Percentiles rank a stretch among this genome's conserved stretches.
Evolutionary conservation across 2,888 invertebrate species (phyloP).

Genomic region (Argynnis bischoffii): DNA sequence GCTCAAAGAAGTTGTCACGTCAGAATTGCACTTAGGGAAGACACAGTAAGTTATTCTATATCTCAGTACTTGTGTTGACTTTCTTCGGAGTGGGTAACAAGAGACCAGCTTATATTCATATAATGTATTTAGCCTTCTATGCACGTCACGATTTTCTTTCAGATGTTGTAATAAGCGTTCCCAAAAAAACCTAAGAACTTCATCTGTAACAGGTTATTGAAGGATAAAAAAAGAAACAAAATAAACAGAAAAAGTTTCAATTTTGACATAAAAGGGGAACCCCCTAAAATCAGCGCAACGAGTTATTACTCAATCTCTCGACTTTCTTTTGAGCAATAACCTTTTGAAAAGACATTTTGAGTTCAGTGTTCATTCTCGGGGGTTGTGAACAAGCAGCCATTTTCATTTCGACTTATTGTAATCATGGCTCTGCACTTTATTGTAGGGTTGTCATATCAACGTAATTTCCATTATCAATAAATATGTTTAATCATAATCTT

Average conservation of each 20-base stretch:
- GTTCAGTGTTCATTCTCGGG: conserved; percentile 31
- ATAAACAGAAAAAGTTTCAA: neutral
- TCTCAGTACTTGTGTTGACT: neutral
- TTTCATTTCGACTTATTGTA: conserved; percentile 36
- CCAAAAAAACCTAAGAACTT: no score
- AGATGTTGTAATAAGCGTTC: no score
- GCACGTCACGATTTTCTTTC: no score
- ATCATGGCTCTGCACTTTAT: conserved; percentile 28
- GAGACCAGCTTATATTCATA: no score
- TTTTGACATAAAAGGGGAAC: neutral
- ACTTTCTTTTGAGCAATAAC: conserved; percentile 24
- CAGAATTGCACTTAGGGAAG: neutral
- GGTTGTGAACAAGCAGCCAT: conserved; percentile 32
- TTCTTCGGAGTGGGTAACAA: no score
- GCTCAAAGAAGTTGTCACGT: conserved; percentile 20
- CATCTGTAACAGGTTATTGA: no score
- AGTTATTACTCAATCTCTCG: conserved; percentile 18
- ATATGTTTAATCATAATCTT: neutral
- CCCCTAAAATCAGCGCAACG: conserved; percentile 1
- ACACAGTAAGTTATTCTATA: neutral
- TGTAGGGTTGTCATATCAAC: conserved; percentile 18
- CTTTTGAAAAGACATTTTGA: conserved; percentile 29
- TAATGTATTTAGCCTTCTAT: no score
- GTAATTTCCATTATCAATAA: neutral
- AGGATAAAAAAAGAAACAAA: neutral